Base-by-base conservation (phyloP, 1,140 invertebrate genomes). In the Philaenus spumarius region DNA sequence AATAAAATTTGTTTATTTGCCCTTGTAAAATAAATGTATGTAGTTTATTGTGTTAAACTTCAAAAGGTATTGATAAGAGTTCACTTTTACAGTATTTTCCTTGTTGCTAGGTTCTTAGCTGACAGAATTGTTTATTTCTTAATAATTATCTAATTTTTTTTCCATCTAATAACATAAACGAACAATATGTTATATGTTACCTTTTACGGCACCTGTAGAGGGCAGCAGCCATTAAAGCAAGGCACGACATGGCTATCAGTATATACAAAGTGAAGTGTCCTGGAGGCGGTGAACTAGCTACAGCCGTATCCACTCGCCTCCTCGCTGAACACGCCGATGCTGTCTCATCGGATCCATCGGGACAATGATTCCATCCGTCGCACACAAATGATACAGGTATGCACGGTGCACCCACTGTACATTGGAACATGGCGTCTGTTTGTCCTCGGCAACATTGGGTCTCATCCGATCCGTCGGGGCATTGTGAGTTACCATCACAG, bases 381-480 rank as follows among this genome's bases (percentile, higher is more conserved):
- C 90, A 93, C 2, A 80, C 70, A 6, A 72, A 66, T 0, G 71
- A 68, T 0, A 77, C 39, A 0, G 80, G 76, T 39, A 85, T 69
- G 64, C 87, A 71, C 70, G 3, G 72, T 73, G 42, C 74, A 76
- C 61, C 81, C 77, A 42, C 35, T 9, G 14, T 52, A 65, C 84
- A 88, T 0, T 72, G 73, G 66, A 88, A 89, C 34, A 78, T 79
- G 6, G 66, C 42, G n/a, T 67, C 17, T 9, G 35, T 11, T 23
- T 19, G 34, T 46, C 56, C 47, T 17, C 40, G 53, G 37, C 66
- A 68, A 46, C 66, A 68, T 1, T 50, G 53, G n/a, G 42, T 53
- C 66, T 95, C 92, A 71, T 97, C 94, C 26, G 82, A 84, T 23
- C 79, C 78, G 73, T 92, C 88, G 0, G 82, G 80, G 75, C 92